Conservation (phyloP, 1,140 invertebrate genomes). For the Drosophila mauritiana region DNA sequence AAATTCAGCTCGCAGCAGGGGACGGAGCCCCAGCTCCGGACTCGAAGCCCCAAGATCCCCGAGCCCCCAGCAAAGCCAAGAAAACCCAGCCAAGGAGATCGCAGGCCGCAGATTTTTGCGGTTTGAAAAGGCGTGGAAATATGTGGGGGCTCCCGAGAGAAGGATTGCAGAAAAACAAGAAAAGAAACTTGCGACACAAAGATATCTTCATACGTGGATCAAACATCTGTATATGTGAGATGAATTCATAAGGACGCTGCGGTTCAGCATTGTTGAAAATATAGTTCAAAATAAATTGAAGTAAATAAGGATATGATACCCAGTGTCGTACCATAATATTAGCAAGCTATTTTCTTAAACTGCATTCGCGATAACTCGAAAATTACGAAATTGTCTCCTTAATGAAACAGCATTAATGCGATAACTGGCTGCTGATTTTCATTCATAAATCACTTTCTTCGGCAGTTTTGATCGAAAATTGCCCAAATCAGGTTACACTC, state of each 20-base stretch:
- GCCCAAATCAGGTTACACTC: not conserved
- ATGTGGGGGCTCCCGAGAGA: conserved; percentile 8
- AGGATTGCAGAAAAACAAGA: conserved; percentile 18
- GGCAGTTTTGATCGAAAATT: no score
- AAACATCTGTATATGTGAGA: conserved; percentile 22
- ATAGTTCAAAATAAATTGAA: not conserved
- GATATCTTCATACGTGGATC: conserved; percentile 45
- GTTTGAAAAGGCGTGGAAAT: conserved; percentile 26
- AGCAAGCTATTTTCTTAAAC: not conserved
- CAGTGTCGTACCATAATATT: no score
- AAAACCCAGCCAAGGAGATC: conserved; percentile 31
- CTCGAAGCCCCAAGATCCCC: not conserved
- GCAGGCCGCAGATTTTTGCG: conserved; percentile 52
- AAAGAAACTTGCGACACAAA: conserved; percentile 49
- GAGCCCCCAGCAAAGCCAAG: conserved; percentile 23
- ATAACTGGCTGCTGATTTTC: not conserved
- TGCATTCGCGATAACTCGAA: conserved; percentile 1
- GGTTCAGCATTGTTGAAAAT: not conserved
- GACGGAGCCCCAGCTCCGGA: conserved; percentile 8
- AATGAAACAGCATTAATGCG: not conserved
- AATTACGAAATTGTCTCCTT: not conserved
- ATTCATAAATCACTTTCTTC: conserved; percentile 7
- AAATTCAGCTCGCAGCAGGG: conserved; percentile 49
- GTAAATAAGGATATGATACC: no score
- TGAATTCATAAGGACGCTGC: not conserved